These are phyloP conservation scores for Oscheius sp. DNA, from an alignment of 2,888 invertebrate species.

Conservation along the genomic window DNA sequence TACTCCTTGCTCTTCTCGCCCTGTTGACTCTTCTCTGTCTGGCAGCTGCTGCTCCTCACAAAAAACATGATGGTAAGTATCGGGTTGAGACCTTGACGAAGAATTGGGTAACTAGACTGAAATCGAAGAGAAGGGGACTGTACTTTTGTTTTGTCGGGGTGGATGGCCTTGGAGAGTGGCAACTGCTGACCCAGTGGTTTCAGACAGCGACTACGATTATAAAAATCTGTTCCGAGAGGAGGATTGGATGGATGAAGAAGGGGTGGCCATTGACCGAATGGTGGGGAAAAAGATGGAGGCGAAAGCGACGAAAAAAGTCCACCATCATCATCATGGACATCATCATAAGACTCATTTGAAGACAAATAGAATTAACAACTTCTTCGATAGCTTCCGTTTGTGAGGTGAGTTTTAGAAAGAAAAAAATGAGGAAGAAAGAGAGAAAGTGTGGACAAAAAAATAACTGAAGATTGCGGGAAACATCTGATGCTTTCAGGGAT, in stretches of 20 bases:
- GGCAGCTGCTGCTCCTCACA: slow-evolving; percentile 1
- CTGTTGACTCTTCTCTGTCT: not conserved
- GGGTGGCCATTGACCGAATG: slow-evolving; percentile 16
- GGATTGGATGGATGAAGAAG: slow-evolving; percentile 4
- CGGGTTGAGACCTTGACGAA: slow-evolving; percentile 71
- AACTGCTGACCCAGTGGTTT: not conserved
- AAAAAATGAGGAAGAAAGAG: too few species aligned
- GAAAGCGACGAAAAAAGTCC: not conserved
- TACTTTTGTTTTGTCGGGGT: slow-evolving; percentile 11
- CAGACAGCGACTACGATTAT: slow-evolving; percentile 12
- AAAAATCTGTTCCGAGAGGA: not conserved
- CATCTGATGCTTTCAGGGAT: slow-evolving; percentile 3
- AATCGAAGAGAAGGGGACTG: slow-evolving; percentile 1
- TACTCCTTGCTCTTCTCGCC: not conserved
- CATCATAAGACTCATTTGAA: slow-evolving; percentile 22
- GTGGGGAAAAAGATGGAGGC: not conserved
- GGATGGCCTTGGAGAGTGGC: slow-evolving; percentile 8
- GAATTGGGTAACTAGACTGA: slow-evolving; percentile 14
- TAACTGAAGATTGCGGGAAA: not conserved
- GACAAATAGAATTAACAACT: slow-evolving; percentile 15
- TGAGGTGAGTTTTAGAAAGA: slow-evolving; percentile 2
- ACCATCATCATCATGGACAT: slow-evolving; percentile 20
- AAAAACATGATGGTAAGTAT: slow-evolving; percentile 7
- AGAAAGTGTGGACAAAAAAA: too few species aligned
- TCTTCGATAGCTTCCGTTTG: slow-evolving; percentile 25